Conservation (phyloP, 2,797 vertebrate genomes). For the Podargus strigoides region DNA sequence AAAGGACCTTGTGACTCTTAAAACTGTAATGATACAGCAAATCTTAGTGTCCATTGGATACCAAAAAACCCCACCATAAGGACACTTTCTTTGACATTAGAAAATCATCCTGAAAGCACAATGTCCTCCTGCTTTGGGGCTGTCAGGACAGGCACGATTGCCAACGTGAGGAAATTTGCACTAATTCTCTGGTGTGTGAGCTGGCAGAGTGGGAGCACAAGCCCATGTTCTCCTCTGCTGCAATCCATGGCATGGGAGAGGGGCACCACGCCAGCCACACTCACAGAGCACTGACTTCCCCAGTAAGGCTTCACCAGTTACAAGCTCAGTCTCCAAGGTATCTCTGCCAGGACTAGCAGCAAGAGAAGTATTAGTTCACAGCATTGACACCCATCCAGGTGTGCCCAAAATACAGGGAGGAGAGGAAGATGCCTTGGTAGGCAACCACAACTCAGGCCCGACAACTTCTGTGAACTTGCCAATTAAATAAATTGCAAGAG, state of each 20-base stretch:
- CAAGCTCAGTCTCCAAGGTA: not conserved
- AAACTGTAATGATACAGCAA: not conserved
- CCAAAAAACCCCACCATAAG: not conserved
- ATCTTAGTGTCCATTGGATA: not conserved
- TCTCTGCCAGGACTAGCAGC: not conserved
- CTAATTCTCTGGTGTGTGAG: not conserved
- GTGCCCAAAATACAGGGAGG: not conserved
- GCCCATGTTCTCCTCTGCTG: not conserved
- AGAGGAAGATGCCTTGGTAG: not conserved
- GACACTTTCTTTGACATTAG: not conserved
- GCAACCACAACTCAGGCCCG: not conserved
- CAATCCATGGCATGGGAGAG: not conserved
- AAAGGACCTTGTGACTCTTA: not conserved
- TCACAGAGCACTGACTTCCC: not conserved
- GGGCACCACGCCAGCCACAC: not conserved
- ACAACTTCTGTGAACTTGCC: not conserved
- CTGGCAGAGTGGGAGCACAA: not conserved
- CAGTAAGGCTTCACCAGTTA: not conserved
- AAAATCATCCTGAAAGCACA: not conserved
- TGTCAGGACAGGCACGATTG: not conserved
- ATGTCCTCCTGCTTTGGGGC: not conserved
- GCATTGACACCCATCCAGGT: not conserved
- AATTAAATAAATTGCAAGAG: not conserved
- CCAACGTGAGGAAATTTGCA: not conserved
- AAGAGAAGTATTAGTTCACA: not conserved